phyloP scores from a whole-genome alignment of 30 jellyfish, hydroid and myxozoan genomes.

The Aurelia aurita complex sp. Pacific region DNA sequence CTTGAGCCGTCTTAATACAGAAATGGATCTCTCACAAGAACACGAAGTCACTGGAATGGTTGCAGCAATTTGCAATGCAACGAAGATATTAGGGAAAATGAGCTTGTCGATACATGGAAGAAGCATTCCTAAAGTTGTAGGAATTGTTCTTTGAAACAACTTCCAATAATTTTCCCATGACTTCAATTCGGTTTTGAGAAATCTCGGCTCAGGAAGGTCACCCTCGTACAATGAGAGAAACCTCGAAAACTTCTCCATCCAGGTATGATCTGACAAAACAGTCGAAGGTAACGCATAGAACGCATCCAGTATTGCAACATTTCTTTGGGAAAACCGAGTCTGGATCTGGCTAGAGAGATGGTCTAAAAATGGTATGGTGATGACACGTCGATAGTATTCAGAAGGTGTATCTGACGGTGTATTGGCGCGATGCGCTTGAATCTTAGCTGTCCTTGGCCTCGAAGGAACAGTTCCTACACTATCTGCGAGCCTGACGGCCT shows the following conservation, averaged over 20 bases:
- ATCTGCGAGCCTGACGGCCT: conserved; percentile 9
- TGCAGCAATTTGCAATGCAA: conserved; percentile 52
- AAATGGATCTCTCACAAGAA: conserved; percentile 63
- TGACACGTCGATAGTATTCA: conserved; percentile 25
- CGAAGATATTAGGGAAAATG: conserved; percentile 41
- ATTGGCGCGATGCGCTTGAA: conserved; percentile 23
- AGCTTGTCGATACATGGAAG: conserved; percentile 46
- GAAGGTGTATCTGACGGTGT: conserved; percentile 11
- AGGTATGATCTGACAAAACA: background rate
- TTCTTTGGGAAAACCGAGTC: conserved; percentile 37
- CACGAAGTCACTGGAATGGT: conserved; percentile 69
- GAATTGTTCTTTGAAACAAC: conserved; percentile 17
- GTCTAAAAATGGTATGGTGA: conserved; percentile 33
- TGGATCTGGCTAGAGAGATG: conserved; percentile 34
- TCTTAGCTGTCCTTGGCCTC: conserved; percentile 43
- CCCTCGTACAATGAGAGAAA: conserved; percentile 22
- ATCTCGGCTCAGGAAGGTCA: conserved; percentile 64
- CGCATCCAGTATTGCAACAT: conserved; percentile 7
- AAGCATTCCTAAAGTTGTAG: conserved; percentile 20
- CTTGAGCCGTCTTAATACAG: conserved; percentile 30
- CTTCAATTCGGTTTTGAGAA: conserved; percentile 36
- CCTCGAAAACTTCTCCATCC: conserved; percentile 34
- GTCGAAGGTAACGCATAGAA: conserved; percentile 45
- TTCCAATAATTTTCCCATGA: conserved; percentile 46
- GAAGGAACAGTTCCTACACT: conserved; percentile 36